Evolutionary conservation across 2,113 vertebrate species (phyloP).

Genomic region (Colaptes auratus): DNA sequence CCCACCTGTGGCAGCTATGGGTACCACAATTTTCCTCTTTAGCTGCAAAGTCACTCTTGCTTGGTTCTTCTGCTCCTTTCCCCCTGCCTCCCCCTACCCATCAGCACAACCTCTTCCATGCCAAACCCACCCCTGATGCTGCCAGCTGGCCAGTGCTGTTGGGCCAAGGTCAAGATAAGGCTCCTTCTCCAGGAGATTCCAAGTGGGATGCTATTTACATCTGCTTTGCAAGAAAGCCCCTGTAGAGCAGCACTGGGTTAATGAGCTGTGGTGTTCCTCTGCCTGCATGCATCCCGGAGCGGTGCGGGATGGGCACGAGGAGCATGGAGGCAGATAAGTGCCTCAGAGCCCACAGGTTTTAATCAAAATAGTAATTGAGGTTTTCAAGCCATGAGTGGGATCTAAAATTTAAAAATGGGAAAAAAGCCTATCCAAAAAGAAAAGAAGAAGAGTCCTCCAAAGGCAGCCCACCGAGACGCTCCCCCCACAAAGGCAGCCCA

Average conservation of each 20-base stretch:
- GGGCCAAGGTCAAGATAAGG: background rate
- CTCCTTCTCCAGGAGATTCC: background rate
- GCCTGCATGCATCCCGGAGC: fast-evolving
- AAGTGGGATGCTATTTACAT: background rate
- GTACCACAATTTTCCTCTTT: background rate
- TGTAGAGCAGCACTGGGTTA: background rate
- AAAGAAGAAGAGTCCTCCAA: background rate
- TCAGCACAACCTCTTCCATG: background rate
- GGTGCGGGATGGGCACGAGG: background rate
- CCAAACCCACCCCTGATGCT: background rate
- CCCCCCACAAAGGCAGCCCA: no score
- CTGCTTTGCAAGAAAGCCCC: background rate
- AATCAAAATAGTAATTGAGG: background rate
- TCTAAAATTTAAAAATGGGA: fast-evolving
- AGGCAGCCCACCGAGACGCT: no score
- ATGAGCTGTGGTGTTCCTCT: background rate
- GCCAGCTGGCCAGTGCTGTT: no score
- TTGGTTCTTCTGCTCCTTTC: background rate
- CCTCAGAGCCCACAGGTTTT: background rate
- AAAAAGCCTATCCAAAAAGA: no score
- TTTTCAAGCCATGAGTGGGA: fast-evolving
- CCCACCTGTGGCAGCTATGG: background rate
- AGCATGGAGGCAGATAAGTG: background rate
- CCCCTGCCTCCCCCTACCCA: background rate
- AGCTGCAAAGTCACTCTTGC: background rate